Base-by-base conservation (phyloP, 1,140 invertebrate species). In the Thalassaphorura encarpata region DNA sequence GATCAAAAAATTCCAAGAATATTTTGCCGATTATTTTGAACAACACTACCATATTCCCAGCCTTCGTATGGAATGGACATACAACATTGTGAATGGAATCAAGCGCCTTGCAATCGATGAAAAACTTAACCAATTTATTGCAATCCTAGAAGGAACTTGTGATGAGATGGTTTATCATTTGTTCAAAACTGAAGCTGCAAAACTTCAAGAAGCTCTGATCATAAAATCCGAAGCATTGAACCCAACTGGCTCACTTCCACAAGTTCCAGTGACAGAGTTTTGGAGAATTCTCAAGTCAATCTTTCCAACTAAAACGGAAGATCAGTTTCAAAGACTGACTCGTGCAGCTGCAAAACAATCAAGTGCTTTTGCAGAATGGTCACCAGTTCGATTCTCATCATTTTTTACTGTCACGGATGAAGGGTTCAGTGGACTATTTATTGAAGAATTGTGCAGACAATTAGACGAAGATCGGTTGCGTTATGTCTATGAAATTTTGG, bases 331-430 rank as follows among this genome's bases (percentile, higher is more conserved):
- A 3, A 23, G 24, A 11, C 13, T 62, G 2, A 3, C 19, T 4
- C 33, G 23, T 16, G 52, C 52, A 0, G 56, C 56, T 23, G 42
- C 33, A 4, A 53, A 53, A 27, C 56, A 53, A 49, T 41, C 45
- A 24, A 52, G 52, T 1, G 52, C 27, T 24, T 5, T 39, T 13
- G 26, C 57, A 4, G 50, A 53, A 19, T 54, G 27, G 40, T 54
- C 46, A 11, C 1, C 24, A 0, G 46, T 54, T 18, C 49, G 50
- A 39, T 60, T 50, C 47, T 23, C 31, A 15, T 43, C 26, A n/a
- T 51, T 54, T 40, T 54, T 60, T 46, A 46, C 39, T 11, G 54
- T 54, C 42, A 52, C 50, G 19, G 60, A 58, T 21, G 56, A 62
- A 21, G 56, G 56, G 24, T 36, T 48, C 1, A 31, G 29, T 8